Base-by-base conservation (phyloP, 2,888 invertebrate species). In the Cryptophagus acutangulus region DNA sequence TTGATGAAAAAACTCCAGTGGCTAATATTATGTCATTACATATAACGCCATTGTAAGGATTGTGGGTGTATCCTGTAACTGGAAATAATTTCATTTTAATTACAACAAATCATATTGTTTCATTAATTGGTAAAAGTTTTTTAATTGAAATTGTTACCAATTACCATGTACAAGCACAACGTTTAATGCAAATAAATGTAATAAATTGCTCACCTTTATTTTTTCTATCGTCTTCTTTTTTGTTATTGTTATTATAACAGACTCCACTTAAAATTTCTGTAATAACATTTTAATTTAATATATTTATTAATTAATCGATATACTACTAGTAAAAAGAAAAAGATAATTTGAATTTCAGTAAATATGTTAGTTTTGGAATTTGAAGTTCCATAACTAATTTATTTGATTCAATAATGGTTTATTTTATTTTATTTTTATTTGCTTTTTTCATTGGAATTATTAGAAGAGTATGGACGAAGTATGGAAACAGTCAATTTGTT, bases 1-100 rank as follows among this genome's bases (percentile, higher is more conserved):
- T 92, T 67, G 97, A 96, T 65, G 95, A 94, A 84, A 97, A 99
- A 73, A 97, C 97, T 71, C 97, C 97, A 66, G 96, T 97, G 69
- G 97, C 96, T 82, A 94, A 84, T 77, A 97, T 96, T 74, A 95
- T 95, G 81, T 96, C 94, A 80, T 94, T 94, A 82, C 93, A 93
- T 74, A 94, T 88, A 72, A 95, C 93, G 71, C 93, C 93, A 77
- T 94, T 94, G 81, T 94, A 94, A 69, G 93, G 91, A 81, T 94
- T 94, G 80, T 92, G 90, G 68, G 82, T 82, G 75, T 84, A 84
- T 73, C 84, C 84, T 84, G 79, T 70, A 64, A 63, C 58, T 55
- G 53, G 50, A 56, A 58, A 55, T 51, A 55, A 58, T 46, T 53
- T 51, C 40, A 45, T 39, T 47, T 39, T 30, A 40, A 29, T 20